Percentiles rank a stretch among this genome's conserved stretches.
phyloP scores from a whole-genome alignment of 2,888 invertebrate genomes.

The Leucania comma region DNA sequence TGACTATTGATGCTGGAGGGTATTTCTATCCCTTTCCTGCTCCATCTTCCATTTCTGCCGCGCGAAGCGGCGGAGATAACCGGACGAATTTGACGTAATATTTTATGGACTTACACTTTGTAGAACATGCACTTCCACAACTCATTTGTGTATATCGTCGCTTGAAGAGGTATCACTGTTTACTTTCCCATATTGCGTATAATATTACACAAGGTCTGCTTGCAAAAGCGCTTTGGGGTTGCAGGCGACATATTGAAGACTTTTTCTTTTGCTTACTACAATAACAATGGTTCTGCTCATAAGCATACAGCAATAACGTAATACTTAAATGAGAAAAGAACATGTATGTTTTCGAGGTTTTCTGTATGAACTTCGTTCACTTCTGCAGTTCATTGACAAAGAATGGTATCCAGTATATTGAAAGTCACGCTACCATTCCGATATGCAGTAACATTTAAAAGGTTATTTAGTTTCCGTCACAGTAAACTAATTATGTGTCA shows the following conservation, averaged over 20 bases:
- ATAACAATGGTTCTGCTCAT: constrained; percentile 40
- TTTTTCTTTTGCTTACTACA: constrained; percentile 51
- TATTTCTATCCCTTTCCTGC: constrained; percentile 65
- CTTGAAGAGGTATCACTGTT: constrained; percentile 56
- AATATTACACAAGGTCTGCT: constrained; percentile 51
- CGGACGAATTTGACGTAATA: constrained; percentile 55
- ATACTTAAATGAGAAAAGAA: constrained; percentile 30
- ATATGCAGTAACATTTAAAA: constrained; percentile 42
- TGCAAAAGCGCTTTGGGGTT: constrained; percentile 54
- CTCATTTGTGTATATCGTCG: constrained; percentile 57
- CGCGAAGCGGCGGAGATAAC: constrained; percentile 43
- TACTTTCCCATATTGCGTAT: constrained; percentile 54
- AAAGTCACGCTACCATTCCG: constrained; percentile 39
- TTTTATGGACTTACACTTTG: constrained; percentile 60
- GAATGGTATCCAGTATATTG: constrained; percentile 13
- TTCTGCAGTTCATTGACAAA: constrained; percentile 45
- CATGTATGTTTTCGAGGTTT: constrained; percentile 41
- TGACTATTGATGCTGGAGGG: constrained; percentile 63
- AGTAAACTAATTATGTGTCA: constrained; percentile 44
- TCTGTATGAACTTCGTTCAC: constrained; percentile 31
- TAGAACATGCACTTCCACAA: constrained; percentile 59
- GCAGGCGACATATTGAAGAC: constrained; percentile 49
- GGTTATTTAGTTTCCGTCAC: constrained; percentile 44
- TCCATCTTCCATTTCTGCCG: constrained; percentile 57
- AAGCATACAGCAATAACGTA: constrained; percentile 34